Evolutionary conservation across 2,113 vertebrate species (phyloP), one percentile per base, ranked within the genome.

Genomic region (Indicator indicator): DNA sequence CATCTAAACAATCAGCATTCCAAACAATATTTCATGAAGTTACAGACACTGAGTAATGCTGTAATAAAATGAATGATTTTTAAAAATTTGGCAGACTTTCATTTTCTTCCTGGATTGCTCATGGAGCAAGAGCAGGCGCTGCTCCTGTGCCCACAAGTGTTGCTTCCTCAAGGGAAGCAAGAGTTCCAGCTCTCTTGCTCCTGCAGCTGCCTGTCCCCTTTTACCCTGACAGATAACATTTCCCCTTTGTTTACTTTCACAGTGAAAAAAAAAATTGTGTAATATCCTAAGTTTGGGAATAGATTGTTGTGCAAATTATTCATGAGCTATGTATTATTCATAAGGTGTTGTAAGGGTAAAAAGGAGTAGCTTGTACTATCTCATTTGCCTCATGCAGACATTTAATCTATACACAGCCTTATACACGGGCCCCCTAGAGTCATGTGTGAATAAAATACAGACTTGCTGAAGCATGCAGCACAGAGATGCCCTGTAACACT

Each of bases 231-330:
- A 13, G 88, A 48, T 56, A 80, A 60, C 48, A 36, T 40, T 92
- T 82, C 69, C 36, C 59, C 62, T 85, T 78, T 81, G 74, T 86
- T 95, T 94, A 81, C 82, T 83, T 75, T 90, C 80, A 70, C 68
- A 64, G 40, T 16, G 42, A 77, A 85, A 91, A 93, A 93, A 85
- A 94, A 85, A 82, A 8, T 4, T 8, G 75, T 79, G 78, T 46
- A 76, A 67, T n/a, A 60, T 54, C 11, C 1, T 86, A 60, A 93
- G 33, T 86, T 71, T 73, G 78, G 83, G 81, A 90, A 86, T 44
- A 40, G 60, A 67, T 50, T 4, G 7, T 32, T 55, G 60, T 7
- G 8, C 65, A 64, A 69, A 62, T 75, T 87, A 90, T 83, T 93
- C 68, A 83, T 56, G 42, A 62, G 23, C 58, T 74, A 56, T 90